A percentile compares a stretch with the other conserved stretches of the same genome.
Evolutionary conservation across 1,140 invertebrate genomes (phyloP).

Genomic region (Artemia franciscana): DNA sequence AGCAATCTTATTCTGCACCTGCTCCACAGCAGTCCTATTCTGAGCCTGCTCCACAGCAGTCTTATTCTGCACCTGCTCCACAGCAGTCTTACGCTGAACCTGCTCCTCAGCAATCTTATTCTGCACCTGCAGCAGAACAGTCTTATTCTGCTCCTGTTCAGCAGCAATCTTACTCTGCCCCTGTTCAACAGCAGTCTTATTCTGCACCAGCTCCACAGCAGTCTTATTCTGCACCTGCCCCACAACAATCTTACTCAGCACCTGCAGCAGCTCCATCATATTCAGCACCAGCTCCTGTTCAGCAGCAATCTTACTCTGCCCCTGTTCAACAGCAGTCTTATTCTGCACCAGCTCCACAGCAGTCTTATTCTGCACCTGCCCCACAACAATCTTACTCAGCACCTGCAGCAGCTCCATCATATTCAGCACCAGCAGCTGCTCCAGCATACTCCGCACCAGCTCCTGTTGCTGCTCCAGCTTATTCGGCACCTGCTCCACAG

Average conservation of each 20-base stretch:
- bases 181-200: background rate
- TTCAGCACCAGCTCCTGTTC: background rate
- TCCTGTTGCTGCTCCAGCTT: background rate
- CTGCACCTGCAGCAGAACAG: conserved; percentile 1
- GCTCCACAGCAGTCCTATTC: conserved; percentile 7
- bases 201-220: background rate
- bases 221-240: conserved; percentile 1
- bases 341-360: background rate
- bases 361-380: background rate
- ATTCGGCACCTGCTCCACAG: background rate
- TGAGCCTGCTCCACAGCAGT: background rate
- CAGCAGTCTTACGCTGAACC: background rate
- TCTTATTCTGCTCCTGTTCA: background rate
- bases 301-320: background rate
- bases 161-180: conserved; percentile 1
- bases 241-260: conserved; percentile 1
- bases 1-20: background rate
- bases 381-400: background rate
- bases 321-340: background rate
- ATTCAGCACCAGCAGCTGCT: background rate
- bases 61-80: background rate
- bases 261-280: background rate
- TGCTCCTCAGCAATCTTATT: conserved; percentile 3
- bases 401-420: background rate
- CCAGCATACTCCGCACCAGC: background rate